Base-by-base conservation (phyloP, 2,797 vertebrate genomes). In the Semotilus atromaculatus region DNA sequence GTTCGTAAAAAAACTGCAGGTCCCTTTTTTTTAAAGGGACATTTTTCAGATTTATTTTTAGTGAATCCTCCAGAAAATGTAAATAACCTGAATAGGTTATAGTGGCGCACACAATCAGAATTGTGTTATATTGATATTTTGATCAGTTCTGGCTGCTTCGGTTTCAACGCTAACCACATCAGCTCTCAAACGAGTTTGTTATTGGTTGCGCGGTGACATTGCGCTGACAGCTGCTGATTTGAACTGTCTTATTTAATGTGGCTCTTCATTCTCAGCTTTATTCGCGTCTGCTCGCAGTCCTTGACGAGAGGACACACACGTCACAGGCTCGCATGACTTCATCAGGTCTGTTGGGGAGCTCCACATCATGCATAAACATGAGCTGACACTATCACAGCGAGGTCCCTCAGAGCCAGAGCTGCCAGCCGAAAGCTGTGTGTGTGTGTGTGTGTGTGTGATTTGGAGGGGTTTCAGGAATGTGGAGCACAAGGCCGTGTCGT, bases 351-450 rank as follows among this genome's bases (percentile, higher is more conserved):
- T 62, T 74, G 77, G 66, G 84, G 71, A 88, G 77, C 78, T 73
- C 85, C 85, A 79, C 67, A 62, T 75, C 83, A 84, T 86, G 68
- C 75, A 90, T 89, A 90, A 82, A 86, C 89, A 89, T 88, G 86
- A 89, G 83, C 64, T 67, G 81, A 67, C 83, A 84, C 70, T 53
- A 62, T 62, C 87, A 85, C 78, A 85, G 29, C 21, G 34, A 45
- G 68, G 83, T 51, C 74, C 68, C 58, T 78, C 70, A 82, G 80
- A 53, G 45, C 80, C 71, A 71, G 74, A 72, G 60, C 75, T 71
- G 58, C 43, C 83, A 78, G 84, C 62, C 68, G 75, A 66, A 80
- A 53, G 26, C 16, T 73, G 68, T 79, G 62, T 79, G 36, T 84
- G 82, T 77, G 64, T 29, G 43, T 62, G 79, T 83, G 60, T 74